A percentile compares a stretch with the other conserved stretches of the same genome.
Conservation (phyloP, 35 echinoderm and acorn worm species). For the Ophioderma brevispina region DNA sequence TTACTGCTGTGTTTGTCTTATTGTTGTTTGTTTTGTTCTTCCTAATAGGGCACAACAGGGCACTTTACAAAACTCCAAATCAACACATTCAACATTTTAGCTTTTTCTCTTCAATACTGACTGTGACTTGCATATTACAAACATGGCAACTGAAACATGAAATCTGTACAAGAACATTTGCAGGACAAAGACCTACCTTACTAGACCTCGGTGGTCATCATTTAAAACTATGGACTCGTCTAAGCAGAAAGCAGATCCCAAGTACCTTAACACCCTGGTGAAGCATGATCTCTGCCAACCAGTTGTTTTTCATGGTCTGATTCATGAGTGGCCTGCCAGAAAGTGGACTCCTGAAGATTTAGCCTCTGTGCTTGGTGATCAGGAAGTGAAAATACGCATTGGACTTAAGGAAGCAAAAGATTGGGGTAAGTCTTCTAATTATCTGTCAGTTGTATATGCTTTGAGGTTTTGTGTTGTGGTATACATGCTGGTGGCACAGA, state of each 20-base stretch:
- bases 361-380: slow-evolving; percentile 18
- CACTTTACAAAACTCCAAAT: too few relatives aligned
- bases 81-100: too few relatives aligned
- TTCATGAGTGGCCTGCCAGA: slow-evolving; percentile 36
- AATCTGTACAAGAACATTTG: too few relatives aligned
- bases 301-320: slow-evolving; percentile 17
- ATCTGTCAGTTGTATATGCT: neutral
- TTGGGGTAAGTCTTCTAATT: neutral
- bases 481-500: neutral
- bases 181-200: too few relatives aligned
- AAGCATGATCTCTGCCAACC: neutral
- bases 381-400: slow-evolving; percentile 53
- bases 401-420: neutral
- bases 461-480: neutral
- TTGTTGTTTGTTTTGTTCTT: too few relatives aligned
- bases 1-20: too few relatives aligned
- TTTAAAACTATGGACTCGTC: too few relatives aligned
- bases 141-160: too few relatives aligned
- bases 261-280: neutral
- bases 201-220: too few relatives aligned
- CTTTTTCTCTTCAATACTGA: too few relatives aligned
- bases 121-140: too few relatives aligned
- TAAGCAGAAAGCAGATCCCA: neutral
- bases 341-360: slow-evolving; percentile 33
- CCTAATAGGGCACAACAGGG: too few relatives aligned